Evolutionary conservation across 2,113 vertebrate genomes (phyloP).

Genomic region (Erythrolamprus reginae): DNA sequence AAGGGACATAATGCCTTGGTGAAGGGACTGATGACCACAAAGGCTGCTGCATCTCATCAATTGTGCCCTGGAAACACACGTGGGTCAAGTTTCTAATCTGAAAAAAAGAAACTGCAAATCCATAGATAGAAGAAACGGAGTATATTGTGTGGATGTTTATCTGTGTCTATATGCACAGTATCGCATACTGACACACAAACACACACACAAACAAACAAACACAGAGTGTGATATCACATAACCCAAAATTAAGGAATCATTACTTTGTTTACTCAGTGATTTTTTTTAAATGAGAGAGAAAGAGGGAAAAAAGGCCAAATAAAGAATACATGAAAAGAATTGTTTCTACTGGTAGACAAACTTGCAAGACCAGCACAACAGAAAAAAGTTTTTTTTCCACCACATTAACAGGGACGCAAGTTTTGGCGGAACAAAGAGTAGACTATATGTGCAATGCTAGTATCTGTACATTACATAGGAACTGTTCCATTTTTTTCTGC

Average conservation of each 20-base stretch:
- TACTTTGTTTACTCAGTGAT: slow-evolving; percentile 58
- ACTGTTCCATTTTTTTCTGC: slow-evolving; percentile 84
- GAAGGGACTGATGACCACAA: slow-evolving; percentile 54
- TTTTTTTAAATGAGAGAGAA: slow-evolving; percentile 31
- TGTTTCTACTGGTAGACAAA: slow-evolving; percentile 82
- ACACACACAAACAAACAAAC: slow-evolving; percentile 46
- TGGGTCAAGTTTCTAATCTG: slow-evolving; percentile 60
- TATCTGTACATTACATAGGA: slow-evolving; percentile 99
- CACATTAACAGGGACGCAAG: slow-evolving; percentile 92
- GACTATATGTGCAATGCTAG: slow-evolving; percentile 96
- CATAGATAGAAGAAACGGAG: slow-evolving; percentile 62
- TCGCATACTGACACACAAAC: neutral
- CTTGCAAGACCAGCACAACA: slow-evolving; percentile 88
- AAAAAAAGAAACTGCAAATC: slow-evolving; percentile 63
- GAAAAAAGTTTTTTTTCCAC: slow-evolving; percentile 78
- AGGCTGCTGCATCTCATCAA: slow-evolving; percentile 46
- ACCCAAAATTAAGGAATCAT: slow-evolving; percentile 66
- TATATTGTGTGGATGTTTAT: neutral
- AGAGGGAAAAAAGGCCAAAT: slow-evolving; percentile 32
- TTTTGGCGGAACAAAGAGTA: slow-evolving; percentile 87
- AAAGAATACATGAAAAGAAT: slow-evolving; percentile 60
- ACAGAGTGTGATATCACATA: slow-evolving; percentile 36
- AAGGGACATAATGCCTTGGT: slow-evolving; percentile 52
- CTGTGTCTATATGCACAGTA: neutral
- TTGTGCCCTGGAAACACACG: slow-evolving; percentile 59